Evolutionary conservation across 2,113 vertebrate species (phyloP), one percentile per base, ranked within the genome.

Genomic region (Daubentonia madagascariensis): DNA sequence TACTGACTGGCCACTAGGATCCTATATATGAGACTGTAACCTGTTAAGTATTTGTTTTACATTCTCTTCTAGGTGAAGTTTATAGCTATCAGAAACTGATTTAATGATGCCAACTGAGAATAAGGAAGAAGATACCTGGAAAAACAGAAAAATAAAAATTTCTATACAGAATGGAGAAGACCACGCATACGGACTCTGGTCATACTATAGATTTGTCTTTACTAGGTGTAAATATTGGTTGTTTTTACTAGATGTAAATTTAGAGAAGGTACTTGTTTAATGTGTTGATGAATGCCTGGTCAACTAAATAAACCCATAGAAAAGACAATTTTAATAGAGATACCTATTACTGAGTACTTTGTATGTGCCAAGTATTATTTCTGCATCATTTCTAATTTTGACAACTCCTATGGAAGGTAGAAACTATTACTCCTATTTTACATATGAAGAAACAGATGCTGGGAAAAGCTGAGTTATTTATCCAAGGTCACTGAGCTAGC

Each of bases 391-490:
- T 91, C 50, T 94, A 72, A 95, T 86, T 97, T 63, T 84, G 73
- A 94, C 54, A 84, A 86, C 16, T 83, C 23, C 18, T 20, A 32
- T 54, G 18, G 59, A 89, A 94, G 52, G 25, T 6, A 92, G 68
- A 93, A 68, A 91, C 90, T 80, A 96, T 84, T 88, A 92, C n/a
- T 40, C 22, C 20, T 85, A 68, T 83, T 61, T 95, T 97, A 95
- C 1, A 61, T 40, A 65, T 30, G 40, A 97, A 94, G 85, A 91
- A 72, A 91, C 5, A 88, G 75, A 75, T 81, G 57, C n/a, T 96
- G 35, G 43, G 45, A 52, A 96, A 96, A 96, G 43, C 18, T 94
- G 85, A 45, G 13, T 90, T 92, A 85, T 78, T 81, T 93, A 94
- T 88, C 48, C 67, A 87, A 93, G 59, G 76, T 81, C 8, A 54